Conservation (phyloP, 2,888 invertebrate species). For the Galerucella nymphaeae region DNA sequence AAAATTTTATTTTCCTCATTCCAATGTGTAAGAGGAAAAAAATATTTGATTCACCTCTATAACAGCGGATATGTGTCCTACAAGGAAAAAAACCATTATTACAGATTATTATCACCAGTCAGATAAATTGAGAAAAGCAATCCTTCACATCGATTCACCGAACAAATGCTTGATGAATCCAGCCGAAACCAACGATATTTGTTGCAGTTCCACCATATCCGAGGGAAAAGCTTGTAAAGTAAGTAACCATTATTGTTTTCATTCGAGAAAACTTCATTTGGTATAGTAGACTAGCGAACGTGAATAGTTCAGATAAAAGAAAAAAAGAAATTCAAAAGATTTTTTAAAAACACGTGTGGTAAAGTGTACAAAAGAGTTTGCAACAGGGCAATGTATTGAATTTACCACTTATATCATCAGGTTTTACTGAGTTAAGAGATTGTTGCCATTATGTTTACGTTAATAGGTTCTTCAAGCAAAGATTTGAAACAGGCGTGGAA, state of each 20-base stretch:
- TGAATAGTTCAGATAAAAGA: too few species aligned
- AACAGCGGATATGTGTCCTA: too few species aligned
- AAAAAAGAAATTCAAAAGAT: too few species aligned
- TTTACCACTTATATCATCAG: too few species aligned
- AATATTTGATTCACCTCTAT: too few species aligned
- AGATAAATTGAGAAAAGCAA: conserved; percentile 58
- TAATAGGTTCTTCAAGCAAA: background rate
- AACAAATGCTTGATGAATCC: conserved; percentile 56
- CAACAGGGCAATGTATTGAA: too few species aligned
- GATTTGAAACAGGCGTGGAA: background rate
- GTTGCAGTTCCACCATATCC: conserved; percentile 59
- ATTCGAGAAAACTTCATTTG: background rate
- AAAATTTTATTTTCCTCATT: too few species aligned
- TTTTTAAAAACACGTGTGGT: too few species aligned
- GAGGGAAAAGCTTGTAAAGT: conserved; percentile 64
- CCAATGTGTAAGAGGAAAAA: too few species aligned
- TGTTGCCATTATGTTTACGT: too few species aligned
- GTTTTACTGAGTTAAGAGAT: too few species aligned
- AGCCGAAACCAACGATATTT: conserved; percentile 54
- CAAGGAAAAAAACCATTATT: conserved; percentile 23
- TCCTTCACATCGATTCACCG: conserved; percentile 57
- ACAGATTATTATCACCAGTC: conserved; percentile 59
- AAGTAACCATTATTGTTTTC: conserved; percentile 19
- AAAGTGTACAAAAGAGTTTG: too few species aligned
- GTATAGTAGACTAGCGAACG: background rate